Evolutionary conservation across 2,888 invertebrate genomes (phyloP).

Genomic region (Cheiracanthium punctorium): DNA sequence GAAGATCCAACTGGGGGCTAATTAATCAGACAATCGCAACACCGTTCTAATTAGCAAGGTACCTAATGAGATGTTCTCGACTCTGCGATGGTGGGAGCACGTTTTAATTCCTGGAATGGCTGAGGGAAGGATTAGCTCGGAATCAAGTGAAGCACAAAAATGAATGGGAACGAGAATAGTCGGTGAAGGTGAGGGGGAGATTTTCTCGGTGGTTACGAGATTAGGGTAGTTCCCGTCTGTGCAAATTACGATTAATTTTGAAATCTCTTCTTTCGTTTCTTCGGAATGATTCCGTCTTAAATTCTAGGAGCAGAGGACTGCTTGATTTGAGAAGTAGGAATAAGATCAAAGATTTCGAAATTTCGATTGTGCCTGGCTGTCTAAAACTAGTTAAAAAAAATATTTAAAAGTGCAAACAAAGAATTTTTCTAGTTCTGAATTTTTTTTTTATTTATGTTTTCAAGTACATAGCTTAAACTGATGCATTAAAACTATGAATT

Average conservation of each 20-base stretch:
- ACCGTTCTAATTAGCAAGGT: background rate
- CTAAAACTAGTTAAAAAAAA: no score
- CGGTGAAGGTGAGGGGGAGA: background rate
- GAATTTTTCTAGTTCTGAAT: no score
- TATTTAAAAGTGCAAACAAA: no score
- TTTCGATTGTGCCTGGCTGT: no score
- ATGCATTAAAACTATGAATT: no score
- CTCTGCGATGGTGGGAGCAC: background rate
- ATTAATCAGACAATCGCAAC: constrained; percentile 6
- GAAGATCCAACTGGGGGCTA: background rate
- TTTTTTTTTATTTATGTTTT: no score
- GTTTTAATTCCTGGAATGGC: background rate
- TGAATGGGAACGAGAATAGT: background rate
- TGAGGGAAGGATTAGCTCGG: background rate
- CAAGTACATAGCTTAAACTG: no score
- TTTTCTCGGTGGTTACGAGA: background rate
- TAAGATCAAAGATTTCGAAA: no score
- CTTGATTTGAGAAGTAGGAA: no score
- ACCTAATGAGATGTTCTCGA: constrained; percentile 4
- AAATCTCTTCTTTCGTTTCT: no score
- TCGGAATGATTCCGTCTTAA: no score
- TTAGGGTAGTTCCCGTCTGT: background rate
- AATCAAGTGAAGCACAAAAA: background rate
- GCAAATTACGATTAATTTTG: background rate
- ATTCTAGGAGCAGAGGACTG: no score